A percentile compares a stretch with the other conserved stretches of the same genome.
These are phyloP conservation scores for Rhinoraja longicauda DNA, from an alignment of 2,797 vertebrate species.

Conservation along the genomic window DNA sequence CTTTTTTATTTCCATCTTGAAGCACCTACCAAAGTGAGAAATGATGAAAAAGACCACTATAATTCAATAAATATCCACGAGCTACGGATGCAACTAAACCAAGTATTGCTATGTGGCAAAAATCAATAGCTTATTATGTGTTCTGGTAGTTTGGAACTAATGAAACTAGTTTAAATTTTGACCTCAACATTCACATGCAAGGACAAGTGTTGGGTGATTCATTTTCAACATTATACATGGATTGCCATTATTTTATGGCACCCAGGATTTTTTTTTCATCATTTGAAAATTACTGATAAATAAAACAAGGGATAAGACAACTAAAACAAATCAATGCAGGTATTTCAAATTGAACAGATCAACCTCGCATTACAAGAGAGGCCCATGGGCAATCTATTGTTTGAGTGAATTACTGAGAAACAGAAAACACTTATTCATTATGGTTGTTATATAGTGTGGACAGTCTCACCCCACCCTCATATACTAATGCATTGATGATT, in stretches of 20 bases:
- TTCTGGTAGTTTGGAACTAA: neutral
- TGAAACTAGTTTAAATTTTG: neutral
- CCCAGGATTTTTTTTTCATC: neutral
- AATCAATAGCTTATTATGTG: neutral
- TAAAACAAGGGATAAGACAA: neutral
- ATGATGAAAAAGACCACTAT: neutral
- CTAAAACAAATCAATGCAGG: neutral
- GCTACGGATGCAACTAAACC: neutral
- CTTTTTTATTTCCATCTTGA: neutral
- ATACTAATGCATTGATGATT: neutral
- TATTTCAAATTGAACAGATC: neutral
- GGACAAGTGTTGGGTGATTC: neutral
- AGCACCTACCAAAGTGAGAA: neutral
- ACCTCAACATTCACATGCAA: neutral
- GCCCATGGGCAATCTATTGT: neutral
- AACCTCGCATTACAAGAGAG: neutral
- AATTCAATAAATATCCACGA: neutral
- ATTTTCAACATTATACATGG: neutral
- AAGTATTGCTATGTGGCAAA: neutral
- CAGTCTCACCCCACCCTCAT: neutral
- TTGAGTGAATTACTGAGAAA: neutral
- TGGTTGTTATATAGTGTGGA: neutral
- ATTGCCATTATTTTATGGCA: neutral
- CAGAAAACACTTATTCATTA: neutral
- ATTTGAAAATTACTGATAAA: neutral